Conservation (phyloP, 2,888 invertebrate species). For the Scaptomyza caliginosa region DNA sequence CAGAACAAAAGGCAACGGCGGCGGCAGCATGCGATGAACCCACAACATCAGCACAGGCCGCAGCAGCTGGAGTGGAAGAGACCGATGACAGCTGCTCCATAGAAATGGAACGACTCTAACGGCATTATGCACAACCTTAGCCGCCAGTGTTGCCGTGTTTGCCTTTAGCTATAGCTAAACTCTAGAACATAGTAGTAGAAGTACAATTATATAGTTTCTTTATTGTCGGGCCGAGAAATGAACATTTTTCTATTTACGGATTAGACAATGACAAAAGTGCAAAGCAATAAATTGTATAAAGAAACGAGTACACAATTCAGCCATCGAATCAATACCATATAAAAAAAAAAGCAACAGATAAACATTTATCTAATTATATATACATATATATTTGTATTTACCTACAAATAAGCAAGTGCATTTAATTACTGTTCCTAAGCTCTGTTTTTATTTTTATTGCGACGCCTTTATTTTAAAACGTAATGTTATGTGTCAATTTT, state of each 20-base stretch:
- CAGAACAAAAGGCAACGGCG: conserved; percentile 19
- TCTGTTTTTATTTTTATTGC: conserved; percentile 25
- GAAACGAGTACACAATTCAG: neutral
- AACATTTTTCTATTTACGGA: conserved; percentile 29
- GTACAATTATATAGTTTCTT: conserved; percentile 10
- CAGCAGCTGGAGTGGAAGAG: conserved; percentile 1
- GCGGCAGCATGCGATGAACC: conserved; percentile 7
- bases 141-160: conserved; percentile 16
- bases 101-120: conserved; percentile 72
- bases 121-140: neutral
- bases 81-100: conserved; percentile 58
- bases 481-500: conserved; percentile 35
- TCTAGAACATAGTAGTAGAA: neutral
- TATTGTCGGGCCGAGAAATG: conserved; percentile 8
- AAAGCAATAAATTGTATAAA: conserved; percentile 24
- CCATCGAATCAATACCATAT: conserved; percentile 3
- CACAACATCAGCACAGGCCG: conserved; percentile 25
- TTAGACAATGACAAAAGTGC: conserved; percentile 15
- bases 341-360: neutral
- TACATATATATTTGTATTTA: conserved; percentile 18
- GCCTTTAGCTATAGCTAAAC: conserved; percentile 13
- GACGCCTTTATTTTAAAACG: conserved; percentile 18
- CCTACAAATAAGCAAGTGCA: conserved; percentile 55
- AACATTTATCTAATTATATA: conserved; percentile 5
- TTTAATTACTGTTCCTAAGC: conserved; percentile 57